Conservation (phyloP, 2,113 vertebrate genomes). For the Malurus alboscapulatus region DNA sequence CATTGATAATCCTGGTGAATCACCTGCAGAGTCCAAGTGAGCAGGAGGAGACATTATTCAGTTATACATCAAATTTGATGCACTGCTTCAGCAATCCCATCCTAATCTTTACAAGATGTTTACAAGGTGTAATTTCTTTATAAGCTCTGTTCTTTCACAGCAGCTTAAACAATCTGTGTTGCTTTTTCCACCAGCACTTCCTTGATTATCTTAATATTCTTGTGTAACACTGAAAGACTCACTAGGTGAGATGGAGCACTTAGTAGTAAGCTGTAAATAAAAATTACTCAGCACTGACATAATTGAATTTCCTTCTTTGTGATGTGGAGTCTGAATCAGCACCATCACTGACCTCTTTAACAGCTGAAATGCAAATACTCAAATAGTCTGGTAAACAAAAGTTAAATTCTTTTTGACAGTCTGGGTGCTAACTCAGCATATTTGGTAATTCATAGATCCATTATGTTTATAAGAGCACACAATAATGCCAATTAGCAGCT, state of each 20-base stretch:
- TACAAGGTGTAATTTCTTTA: neutral
- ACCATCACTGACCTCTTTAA: neutral
- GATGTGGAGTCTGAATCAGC: neutral
- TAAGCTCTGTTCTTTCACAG: neutral
- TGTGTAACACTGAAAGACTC: neutral
- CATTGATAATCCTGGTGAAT: neutral
- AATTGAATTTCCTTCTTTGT: neutral
- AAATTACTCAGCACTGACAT: neutral
- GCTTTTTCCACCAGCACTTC: neutral
- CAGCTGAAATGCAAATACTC: neutral
- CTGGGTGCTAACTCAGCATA: neutral
- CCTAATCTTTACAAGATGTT: neutral
- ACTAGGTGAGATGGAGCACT: neutral
- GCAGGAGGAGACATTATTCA: neutral
- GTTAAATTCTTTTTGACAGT: neutral
- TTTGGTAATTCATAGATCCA: neutral
- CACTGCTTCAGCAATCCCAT: neutral
- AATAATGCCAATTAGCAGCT: neutral
- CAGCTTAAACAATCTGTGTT: neutral
- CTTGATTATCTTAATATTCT: neutral
- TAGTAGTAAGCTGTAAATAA: neutral
- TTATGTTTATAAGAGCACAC: neutral
- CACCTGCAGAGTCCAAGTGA: neutral
- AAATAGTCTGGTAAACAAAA: neutral
- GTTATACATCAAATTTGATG: neutral